Conservation (phyloP, 2,113 vertebrate species). For the Aptenodytes forsteri region DNA sequence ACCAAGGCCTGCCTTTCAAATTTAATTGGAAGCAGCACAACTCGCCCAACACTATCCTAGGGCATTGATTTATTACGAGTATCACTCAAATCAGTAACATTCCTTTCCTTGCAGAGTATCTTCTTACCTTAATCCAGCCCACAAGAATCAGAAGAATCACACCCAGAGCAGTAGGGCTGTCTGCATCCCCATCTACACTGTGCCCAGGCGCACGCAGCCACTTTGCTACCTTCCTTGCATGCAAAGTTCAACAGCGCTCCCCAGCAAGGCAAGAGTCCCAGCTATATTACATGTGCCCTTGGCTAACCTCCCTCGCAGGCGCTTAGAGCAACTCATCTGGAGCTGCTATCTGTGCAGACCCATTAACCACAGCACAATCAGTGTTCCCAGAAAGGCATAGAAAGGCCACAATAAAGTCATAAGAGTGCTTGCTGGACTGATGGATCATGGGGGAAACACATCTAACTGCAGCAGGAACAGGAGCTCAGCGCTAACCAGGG, state of each 20-base stretch:
- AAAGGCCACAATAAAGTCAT: neutral
- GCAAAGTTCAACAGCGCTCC: neutral
- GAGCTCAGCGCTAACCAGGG: neutral
- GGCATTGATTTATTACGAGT: neutral
- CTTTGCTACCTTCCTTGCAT: neutral
- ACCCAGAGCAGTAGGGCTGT: neutral
- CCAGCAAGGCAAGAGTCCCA: neutral
- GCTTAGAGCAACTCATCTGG: neutral
- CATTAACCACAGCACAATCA: neutral
- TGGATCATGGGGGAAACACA: fast-evolving
- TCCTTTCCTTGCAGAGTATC: neutral
- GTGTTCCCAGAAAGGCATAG: neutral
- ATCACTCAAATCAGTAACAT: neutral
- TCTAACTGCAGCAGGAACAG: neutral
- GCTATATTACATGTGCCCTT: neutral
- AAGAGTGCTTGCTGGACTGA: fast-evolving
- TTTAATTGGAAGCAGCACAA: neutral
- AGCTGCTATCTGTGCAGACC: neutral
- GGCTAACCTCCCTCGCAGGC: neutral
- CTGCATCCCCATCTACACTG: fast-evolving
- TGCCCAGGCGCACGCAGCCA: fast-evolving
- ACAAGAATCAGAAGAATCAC: neutral
- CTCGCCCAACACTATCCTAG: neutral
- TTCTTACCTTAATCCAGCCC: neutral
- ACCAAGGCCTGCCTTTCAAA: neutral